Evolutionary conservation across 2,888 invertebrate species (phyloP), one percentile per base, ranked within the genome.

Genomic region (Lasius platythorax): DNA sequence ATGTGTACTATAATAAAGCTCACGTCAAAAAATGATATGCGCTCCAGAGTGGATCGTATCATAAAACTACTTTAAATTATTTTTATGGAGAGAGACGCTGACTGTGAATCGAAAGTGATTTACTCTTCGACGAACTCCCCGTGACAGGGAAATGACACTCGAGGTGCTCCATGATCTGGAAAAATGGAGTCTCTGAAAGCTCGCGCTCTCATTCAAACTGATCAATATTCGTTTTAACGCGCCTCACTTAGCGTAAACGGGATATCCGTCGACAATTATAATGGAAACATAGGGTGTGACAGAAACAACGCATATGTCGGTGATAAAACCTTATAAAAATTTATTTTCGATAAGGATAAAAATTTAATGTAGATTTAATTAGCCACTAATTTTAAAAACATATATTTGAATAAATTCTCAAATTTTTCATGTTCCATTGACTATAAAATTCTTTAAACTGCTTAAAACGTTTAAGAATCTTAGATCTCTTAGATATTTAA

Each of bases 131-230:
- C 12, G 23, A 12, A 46, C 12, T 74, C 15, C 37, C 40, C 53
- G 53, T 56, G 58, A 75, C 56, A 53, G 66, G 30, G 58, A 78
- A 64, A 75, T 72, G 64, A 72, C 83, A 79, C 78, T 66, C 81
- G 83, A 91, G 86, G 84, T 86, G 91, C 84, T 91, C 87, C 82
- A 76, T 78, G 89, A 89, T 86, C 88, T 73, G 84, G 83, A 85
- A 90, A 87, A 89, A 87, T 83, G 85, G 83, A 89, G 86, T 85
- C 79, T 64, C 82, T 33, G 67, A 58, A 58, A 76, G 68, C 33
- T 53, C 33, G 37, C 43, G 50, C 15, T 56, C 43, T 64, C 70
- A 46, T 56, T 64, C 53, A 28, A 75, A 81, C 50, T 75, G 89
- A 88, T 89, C 84, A 73, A 86, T 86, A 82, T 83, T 83, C 64